Base-by-base conservation (phyloP, 2,113 vertebrate genomes). In the Etheostoma cragini region DNA sequence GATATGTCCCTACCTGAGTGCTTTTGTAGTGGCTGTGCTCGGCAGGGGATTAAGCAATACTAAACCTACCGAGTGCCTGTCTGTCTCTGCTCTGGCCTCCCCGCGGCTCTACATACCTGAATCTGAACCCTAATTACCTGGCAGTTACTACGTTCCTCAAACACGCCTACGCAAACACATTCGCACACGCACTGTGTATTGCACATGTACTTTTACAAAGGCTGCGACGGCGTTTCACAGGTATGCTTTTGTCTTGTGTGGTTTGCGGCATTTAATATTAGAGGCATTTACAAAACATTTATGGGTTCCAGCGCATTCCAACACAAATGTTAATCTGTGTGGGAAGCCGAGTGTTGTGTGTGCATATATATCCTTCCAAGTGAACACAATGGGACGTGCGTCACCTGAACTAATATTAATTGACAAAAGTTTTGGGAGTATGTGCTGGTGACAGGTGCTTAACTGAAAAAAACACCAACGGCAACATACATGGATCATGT, bases 91-190 rank as follows among this genome's bases (percentile, higher is more conserved):
- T 60, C 84, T 26, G 81, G 75, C 68, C 84, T 79, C 89, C 89
- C 91, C 16, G 75, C 82, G 74, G 90, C 87, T 86, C 78, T 46
- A 17, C 89, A 93, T 93, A 91, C 92, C 92, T 92, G 78, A 82
- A 85, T 79, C n/a, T 86, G 79, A 90, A 84, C 89, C 68, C 82
- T 90, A 88, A 92, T 92, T 92, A 90, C 78, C 76, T 89, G 80
- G 64, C 88, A 84, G 83, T 90, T 91, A 78, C 80, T 53, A 46
- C 91, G 88, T 93, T 94, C 93, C 88, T 86, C 50, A 77, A 81
- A 89, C 79, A 91, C 85, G 65, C 83, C 84, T 74, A 76, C 72
- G 14, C 85, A 79, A 81, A 88, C 33, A 54, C 71, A 64, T 72
- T n/a, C 42, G 14, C 77, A 64, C 71, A 54, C 8, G 16, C 15